These are phyloP conservation scores for Lepidurus packardi DNA, from an alignment of 1,140 invertebrate species.

Conservation along the genomic window DNA sequence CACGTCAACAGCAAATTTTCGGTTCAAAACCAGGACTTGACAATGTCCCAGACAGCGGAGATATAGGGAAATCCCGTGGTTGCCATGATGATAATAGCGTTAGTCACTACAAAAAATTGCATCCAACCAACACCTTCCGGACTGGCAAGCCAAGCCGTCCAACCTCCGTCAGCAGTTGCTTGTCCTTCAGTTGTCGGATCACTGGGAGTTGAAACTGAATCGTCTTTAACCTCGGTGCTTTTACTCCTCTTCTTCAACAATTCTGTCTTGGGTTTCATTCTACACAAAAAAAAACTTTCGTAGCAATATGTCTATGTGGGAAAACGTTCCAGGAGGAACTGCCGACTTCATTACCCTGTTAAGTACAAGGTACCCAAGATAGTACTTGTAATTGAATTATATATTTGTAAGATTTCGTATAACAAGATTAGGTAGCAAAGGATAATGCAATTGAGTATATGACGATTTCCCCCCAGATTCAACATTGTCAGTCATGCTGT, in stretches of 20 bases:
- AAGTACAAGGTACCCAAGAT: neutral
- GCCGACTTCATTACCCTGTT: neutral
- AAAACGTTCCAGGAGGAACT: neutral
- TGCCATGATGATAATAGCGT: constrained; percentile 30
- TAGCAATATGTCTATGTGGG: neutral
- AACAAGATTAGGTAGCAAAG: neutral
- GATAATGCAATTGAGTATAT: constrained; percentile 1
- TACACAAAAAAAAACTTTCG: neutral
- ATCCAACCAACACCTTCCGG: constrained; percentile 32
- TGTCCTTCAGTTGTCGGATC: neutral
- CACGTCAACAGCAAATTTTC: neutral
- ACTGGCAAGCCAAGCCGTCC: neutral
- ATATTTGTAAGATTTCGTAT: neutral
- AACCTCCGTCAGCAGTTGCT: neutral
- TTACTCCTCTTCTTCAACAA: neutral
- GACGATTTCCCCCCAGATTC: neutral
- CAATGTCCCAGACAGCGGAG: constrained; percentile 24
- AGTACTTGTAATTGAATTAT: neutral
- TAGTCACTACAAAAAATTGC: constrained; percentile 34
- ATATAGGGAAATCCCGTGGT: constrained; percentile 31
- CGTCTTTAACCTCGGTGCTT: neutral
- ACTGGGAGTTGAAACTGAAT: neutral
- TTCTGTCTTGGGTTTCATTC: neutral
- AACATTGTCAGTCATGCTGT: neutral
- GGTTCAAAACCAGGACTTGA: constrained; percentile 13